A percentile compares a stretch with the other conserved stretches of the same genome.
Evolutionary conservation across 2,113 vertebrate genomes (phyloP).

Genomic region (Pollimyrus isidori): DNA sequence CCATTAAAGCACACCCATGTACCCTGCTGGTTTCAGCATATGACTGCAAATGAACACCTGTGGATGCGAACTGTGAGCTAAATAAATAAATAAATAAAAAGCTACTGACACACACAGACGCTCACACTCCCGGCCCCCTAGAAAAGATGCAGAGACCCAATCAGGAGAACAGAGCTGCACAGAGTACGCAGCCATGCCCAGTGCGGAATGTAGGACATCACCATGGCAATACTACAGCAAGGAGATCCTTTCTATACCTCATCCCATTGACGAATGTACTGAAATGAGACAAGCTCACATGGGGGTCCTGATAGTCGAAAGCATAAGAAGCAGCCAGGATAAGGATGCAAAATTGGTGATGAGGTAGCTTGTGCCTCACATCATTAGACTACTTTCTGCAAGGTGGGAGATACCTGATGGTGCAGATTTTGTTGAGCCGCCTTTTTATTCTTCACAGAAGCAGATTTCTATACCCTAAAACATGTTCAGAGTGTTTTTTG

Average conservation of each 20-base stretch:
- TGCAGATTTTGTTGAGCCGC: neutral
- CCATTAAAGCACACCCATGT: neutral
- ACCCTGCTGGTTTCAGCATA: neutral
- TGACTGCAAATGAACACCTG: neutral
- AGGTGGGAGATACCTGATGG: neutral
- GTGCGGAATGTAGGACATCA: slow-evolving; percentile 54
- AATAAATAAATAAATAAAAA: neutral
- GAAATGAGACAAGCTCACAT: slow-evolving; percentile 22
- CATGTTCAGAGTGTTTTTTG: neutral
- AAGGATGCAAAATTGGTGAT: neutral
- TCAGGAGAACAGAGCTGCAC: slow-evolving; percentile 20
- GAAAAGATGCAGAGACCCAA: too few relatives aligned
- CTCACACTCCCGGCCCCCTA: neutral
- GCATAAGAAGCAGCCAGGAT: neutral
- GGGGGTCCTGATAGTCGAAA: neutral
- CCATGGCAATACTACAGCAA: slow-evolving; percentile 55
- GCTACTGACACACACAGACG: neutral
- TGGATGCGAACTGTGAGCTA: neutral
- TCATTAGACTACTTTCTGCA: neutral
- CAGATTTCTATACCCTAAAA: neutral
- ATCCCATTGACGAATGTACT: slow-evolving; percentile 34
- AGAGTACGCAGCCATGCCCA: slow-evolving; percentile 32
- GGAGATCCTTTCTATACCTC: slow-evolving; percentile 36
- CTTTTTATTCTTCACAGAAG: neutral
- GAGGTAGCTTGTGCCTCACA: neutral